Evolutionary conservation across 2,888 invertebrate species (phyloP).

Genomic region (Chaetoderma sp.): DNA sequence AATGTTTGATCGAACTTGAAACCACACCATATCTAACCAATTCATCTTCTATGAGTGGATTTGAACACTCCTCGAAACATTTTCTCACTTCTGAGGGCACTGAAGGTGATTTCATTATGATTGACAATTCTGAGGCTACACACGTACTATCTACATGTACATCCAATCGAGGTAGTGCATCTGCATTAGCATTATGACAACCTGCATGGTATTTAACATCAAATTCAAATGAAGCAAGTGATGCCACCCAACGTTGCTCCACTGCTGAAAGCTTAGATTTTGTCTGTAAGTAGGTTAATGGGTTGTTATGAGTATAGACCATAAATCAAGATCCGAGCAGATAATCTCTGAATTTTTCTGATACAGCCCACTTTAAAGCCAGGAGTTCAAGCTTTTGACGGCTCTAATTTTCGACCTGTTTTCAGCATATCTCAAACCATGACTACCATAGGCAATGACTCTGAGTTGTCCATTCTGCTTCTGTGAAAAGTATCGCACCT

Average conservation of each 20-base stretch:
- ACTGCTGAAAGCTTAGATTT: background rate
- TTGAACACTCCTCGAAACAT: too few relatives aligned
- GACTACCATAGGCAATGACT: too few relatives aligned
- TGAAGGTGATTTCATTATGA: background rate
- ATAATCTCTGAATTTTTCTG: conserved; percentile 7
- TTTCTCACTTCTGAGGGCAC: background rate
- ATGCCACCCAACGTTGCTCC: background rate
- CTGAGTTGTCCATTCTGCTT: too few relatives aligned
- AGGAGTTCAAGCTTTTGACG: conserved; percentile 24
- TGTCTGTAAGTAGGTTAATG: background rate
- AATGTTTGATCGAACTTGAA: background rate
- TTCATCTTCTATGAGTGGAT: too few relatives aligned
- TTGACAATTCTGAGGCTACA: background rate
- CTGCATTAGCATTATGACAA: background rate
- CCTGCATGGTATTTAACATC: background rate
- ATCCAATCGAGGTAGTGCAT: background rate
- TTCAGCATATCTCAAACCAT: background rate
- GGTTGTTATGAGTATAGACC: conserved; percentile 4
- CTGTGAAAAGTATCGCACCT: background rate
- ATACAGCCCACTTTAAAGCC: conserved; percentile 21
- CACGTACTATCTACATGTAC: background rate
- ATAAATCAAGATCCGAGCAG: conserved; percentile 3
- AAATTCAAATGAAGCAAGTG: conserved; percentile 1
- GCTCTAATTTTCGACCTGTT: too few relatives aligned
- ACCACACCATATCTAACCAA: too few relatives aligned